A percentile compares a stretch with the other conserved stretches of the same genome.
Evolutionary conservation across 2,113 vertebrate genomes (phyloP).

Genomic region (Lanius collurio): DNA sequence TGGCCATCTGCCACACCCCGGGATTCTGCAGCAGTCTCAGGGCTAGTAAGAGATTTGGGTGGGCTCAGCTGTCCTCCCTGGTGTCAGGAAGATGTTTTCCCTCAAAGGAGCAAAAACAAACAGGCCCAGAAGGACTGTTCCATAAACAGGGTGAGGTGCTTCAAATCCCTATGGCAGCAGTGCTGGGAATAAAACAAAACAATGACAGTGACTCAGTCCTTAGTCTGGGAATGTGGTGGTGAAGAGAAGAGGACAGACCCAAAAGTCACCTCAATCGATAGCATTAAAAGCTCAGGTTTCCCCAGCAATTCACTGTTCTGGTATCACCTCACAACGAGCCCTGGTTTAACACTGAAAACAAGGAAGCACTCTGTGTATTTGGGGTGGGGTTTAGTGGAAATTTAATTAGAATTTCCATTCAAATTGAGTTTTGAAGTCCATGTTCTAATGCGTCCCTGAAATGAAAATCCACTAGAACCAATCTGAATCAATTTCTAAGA

Average conservation of each 20-base stretch:
- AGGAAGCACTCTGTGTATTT: background rate
- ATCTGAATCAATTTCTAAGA: background rate
- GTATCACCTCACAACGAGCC: background rate
- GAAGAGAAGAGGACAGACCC: background rate
- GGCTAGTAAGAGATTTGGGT: background rate
- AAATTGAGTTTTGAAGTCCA: background rate
- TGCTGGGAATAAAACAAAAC: background rate
- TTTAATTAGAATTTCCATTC: background rate
- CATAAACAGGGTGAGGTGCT: background rate
- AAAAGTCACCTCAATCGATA: background rate
- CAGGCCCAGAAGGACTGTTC: background rate
- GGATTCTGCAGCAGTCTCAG: background rate
- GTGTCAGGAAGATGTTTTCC: background rate
- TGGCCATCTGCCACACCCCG: background rate
- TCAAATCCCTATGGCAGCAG: background rate
- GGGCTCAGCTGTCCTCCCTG: background rate
- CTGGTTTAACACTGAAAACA: background rate
- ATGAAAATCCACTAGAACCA: background rate
- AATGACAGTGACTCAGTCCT: background rate
- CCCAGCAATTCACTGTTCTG: background rate
- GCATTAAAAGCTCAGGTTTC: background rate
- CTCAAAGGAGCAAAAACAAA: background rate
- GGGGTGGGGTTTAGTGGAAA: background rate
- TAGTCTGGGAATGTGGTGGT: background rate
- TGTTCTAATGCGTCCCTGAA: background rate